Evolutionary conservation across 2,113 vertebrate genomes (phyloP).

Genomic region (Octodon degus): DNA sequence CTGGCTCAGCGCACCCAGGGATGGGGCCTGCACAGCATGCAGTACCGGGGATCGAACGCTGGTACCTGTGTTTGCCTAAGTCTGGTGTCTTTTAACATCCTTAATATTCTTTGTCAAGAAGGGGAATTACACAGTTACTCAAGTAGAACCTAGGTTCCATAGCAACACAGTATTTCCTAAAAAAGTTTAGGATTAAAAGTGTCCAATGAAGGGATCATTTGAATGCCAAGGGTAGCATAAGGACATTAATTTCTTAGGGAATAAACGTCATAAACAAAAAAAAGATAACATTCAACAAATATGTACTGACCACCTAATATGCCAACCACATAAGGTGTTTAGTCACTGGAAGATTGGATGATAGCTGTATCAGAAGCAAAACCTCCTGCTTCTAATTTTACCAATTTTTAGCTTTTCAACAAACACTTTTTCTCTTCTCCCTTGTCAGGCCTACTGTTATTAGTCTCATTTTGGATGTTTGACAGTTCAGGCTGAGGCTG

Average conservation of each 20-base stretch:
- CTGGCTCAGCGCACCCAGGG: too few relatives aligned
- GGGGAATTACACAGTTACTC: not conserved
- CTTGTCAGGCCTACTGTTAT: not conserved
- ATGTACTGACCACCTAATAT: not conserved
- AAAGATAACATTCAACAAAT: not conserved
- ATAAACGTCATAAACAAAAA: not conserved
- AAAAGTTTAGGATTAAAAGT: not conserved
- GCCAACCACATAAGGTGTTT: not conserved
- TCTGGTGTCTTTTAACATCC: not conserved
- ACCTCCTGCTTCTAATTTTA: not conserved
- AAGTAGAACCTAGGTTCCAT: not conserved
- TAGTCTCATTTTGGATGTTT: not conserved
- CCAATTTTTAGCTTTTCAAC: not conserved
- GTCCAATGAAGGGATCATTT: not conserved
- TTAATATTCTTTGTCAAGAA: not conserved
- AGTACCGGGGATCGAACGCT: too few relatives aligned
- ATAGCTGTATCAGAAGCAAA: not conserved
- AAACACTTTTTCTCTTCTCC: not conserved
- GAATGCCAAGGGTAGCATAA: constrained; percentile 54
- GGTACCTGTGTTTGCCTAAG: too few relatives aligned
- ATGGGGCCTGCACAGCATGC: too few relatives aligned
- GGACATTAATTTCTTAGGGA: not conserved
- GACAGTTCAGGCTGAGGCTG: not conserved
- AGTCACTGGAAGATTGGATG: not conserved
- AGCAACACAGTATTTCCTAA: not conserved